Evolutionary conservation across 2,888 invertebrate genomes (phyloP).

Genomic region (Nyleta sp.): DNA sequence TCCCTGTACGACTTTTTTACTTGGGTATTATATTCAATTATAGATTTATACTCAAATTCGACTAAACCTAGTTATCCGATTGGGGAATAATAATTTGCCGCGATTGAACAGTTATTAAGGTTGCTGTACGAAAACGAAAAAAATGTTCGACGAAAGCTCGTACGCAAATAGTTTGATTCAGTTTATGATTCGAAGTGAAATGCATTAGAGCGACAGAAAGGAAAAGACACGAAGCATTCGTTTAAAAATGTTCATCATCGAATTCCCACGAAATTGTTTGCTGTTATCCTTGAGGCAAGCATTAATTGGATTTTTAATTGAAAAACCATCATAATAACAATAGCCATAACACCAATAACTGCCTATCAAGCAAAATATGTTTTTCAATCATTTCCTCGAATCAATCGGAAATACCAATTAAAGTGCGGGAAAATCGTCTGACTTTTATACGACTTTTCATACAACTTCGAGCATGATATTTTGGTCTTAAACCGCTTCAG

Average conservation of each 20-base stretch:
- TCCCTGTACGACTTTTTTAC: too few species aligned
- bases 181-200: constrained; percentile 35
- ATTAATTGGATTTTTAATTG: constrained; percentile 59
- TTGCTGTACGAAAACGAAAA: neutral
- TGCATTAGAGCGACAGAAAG: constrained; percentile 20
- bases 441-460: constrained; percentile 52
- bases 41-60: too few species aligned
- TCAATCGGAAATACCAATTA: constrained; percentile 45
- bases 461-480: constrained; percentile 22
- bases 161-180: constrained; percentile 13
- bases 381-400: constrained; percentile 53
- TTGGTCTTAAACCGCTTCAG: constrained; percentile 30
- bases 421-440: constrained; percentile 34
- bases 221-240: constrained; percentile 23
- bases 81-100: neutral
- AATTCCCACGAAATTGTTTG: constrained; percentile 41
- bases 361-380: constrained; percentile 49
- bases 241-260: constrained; percentile 42
- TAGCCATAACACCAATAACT: constrained; percentile 49
- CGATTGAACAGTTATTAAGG: neutral
- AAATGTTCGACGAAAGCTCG: neutral
- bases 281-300: constrained; percentile 47
- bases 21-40: too few species aligned
- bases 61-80: too few species aligned
- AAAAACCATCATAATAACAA: constrained; percentile 52